Evolutionary conservation across 2,113 vertebrate species (phyloP).

Genomic region (Corynorhinus townsendii): DNA sequence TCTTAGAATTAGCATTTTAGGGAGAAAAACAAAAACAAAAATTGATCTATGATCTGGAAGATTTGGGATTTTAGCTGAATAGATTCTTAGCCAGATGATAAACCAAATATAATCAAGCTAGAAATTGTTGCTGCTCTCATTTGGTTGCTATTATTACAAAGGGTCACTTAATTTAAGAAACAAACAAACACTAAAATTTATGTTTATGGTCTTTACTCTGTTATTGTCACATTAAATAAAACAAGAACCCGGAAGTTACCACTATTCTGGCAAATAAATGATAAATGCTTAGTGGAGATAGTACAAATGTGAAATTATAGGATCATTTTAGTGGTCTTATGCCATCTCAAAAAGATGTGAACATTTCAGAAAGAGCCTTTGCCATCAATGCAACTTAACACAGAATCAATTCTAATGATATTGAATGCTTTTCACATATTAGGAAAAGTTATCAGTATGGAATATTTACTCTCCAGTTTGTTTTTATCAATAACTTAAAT

Average conservation of each 20-base stretch:
- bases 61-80: background rate
- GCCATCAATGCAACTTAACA: background rate
- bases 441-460: background rate
- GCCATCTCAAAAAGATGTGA: background rate
- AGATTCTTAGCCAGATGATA: constrained; percentile 9
- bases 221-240: constrained; percentile 31
- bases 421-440: background rate
- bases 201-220: background rate
- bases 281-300: background rate
- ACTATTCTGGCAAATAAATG: background rate
- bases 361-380: constrained; percentile 19
- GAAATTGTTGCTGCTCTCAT: background rate
- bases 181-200: background rate
- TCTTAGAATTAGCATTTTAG: constrained; percentile 28
- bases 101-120: background rate
- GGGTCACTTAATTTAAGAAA: background rate
- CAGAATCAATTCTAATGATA: background rate
- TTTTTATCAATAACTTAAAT: constrained; percentile 20
- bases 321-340: background rate
- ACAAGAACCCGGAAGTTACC: background rate
- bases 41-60: background rate
- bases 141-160: constrained; percentile 18
- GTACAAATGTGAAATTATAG: background rate
- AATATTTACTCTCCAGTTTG: background rate
- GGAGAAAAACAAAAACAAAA: background rate